These are phyloP conservation scores for Stomatorhinus walkeri DNA, from an alignment of 2,797 vertebrate species.

Conservation along the genomic window DNA sequence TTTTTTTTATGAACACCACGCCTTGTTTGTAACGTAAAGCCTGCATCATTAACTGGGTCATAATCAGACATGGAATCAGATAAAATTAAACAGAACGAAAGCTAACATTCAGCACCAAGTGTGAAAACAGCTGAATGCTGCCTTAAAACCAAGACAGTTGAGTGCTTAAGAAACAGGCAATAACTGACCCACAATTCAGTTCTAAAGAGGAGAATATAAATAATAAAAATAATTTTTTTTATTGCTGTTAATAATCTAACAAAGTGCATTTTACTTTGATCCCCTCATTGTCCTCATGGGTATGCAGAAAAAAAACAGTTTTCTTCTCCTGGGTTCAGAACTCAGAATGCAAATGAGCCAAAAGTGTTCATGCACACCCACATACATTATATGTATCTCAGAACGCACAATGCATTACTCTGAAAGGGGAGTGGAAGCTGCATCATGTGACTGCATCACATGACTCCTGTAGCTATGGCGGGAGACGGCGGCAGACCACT, in stretches of 20 bases:
- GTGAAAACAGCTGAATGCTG: neutral
- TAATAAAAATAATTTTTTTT: neutral
- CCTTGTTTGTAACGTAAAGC: neutral
- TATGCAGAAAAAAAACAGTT: neutral
- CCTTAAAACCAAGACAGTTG: neutral
- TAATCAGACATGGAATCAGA: neutral
- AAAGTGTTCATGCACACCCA: neutral
- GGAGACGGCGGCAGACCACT: conserved; percentile 44
- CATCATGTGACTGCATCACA: neutral
- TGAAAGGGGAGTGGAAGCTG: neutral
- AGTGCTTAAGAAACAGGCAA: neutral
- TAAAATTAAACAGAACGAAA: neutral
- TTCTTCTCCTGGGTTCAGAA: neutral
- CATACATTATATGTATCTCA: neutral
- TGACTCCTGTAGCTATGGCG: neutral
- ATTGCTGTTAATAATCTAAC: neutral
- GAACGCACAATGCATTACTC: neutral
- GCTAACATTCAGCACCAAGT: neutral
- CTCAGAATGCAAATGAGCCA: neutral
- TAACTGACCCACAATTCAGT: neutral
- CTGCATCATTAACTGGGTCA: neutral
- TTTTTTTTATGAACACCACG: neutral
- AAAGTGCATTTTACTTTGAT: neutral
- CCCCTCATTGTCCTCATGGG: neutral
- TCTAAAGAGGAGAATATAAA: neutral